Percentiles rank a stretch among this genome's conserved stretches.
Evolutionary conservation across 2,888 invertebrate species (phyloP).

Genomic region (Callyntrura sp.): DNA sequence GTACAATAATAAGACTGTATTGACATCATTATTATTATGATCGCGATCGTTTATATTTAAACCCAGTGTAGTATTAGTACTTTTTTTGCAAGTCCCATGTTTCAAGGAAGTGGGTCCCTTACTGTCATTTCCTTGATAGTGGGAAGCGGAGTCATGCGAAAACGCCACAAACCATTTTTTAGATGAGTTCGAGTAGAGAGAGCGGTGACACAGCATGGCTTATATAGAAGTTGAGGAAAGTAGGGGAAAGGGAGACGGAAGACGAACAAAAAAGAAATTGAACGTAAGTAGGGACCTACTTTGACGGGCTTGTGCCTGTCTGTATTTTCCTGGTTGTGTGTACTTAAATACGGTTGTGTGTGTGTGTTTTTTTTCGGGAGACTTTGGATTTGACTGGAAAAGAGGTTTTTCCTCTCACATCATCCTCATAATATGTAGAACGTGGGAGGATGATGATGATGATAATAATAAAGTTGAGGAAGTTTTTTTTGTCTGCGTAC

Average conservation of each 20-base stretch:
- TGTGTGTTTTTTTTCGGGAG: conserved; percentile 26
- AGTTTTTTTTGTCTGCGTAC: background rate
- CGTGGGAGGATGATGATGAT: background rate
- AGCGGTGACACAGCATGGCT: background rate
- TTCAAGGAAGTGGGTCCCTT: background rate
- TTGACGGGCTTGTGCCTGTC: background rate
- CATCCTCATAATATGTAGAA: conserved; percentile 17
- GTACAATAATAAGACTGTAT: no score
- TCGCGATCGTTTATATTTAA: conserved; percentile 10
- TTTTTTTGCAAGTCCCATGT: background rate
- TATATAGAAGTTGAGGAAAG: background rate
- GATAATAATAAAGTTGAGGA: background rate
- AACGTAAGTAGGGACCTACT: conserved; percentile 32
- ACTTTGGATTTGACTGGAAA: conserved; percentile 47
- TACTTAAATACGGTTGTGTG: conserved; percentile 16
- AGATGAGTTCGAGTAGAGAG: background rate
- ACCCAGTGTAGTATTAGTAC: background rate
- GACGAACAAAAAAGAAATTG: conserved; percentile 6
- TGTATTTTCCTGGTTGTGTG: conserved; percentile 4
- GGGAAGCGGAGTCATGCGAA: background rate
- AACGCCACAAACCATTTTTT: background rate
- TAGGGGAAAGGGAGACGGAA: background rate
- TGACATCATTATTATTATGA: conserved; percentile 35
- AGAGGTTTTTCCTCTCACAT: conserved; percentile 39
- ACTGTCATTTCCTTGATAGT: conserved; percentile 25